Percentiles rank a stretch among this genome's conserved stretches.
These are phyloP conservation scores for Anhinga rufa DNA, from an alignment of 2,113 vertebrate genomes.

Conservation along the genomic window DNA sequence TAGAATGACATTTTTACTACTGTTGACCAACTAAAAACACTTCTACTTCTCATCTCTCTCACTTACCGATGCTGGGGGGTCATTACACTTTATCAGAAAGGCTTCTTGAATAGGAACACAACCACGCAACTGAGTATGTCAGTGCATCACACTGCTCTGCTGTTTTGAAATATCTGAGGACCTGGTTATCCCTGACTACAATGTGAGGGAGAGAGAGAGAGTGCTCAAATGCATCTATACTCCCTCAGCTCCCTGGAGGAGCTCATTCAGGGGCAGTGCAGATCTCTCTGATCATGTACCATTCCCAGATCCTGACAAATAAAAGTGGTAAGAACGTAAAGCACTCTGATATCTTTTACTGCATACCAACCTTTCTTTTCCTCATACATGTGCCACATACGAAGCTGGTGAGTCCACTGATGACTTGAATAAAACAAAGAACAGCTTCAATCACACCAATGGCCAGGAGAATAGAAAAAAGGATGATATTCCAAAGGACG, in stretches of 20 bases:
- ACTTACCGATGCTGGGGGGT: neutral
- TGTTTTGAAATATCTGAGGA: neutral
- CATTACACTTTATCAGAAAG: neutral
- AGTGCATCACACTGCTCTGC: neutral
- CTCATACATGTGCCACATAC: slow-evolving; percentile 76
- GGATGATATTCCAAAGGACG: slow-evolving; percentile 75
- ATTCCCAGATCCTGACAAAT: neutral
- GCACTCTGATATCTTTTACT: neutral
- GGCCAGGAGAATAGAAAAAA: slow-evolving; percentile 80
- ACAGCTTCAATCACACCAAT: slow-evolving; percentile 70
- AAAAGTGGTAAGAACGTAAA: neutral
- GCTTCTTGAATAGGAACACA: neutral
- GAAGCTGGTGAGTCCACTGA: slow-evolving; percentile 78
- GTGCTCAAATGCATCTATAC: neutral
- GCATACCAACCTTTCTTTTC: slow-evolving; percentile 55
- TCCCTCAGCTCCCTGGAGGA: neutral
- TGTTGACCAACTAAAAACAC: neutral
- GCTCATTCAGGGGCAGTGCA: neutral
- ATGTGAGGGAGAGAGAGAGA: neutral
- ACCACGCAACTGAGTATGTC: neutral
- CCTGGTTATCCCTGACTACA: neutral
- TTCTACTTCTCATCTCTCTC: neutral
- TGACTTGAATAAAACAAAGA: slow-evolving; percentile 79
- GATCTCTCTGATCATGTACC: neutral
- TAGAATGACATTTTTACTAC: neutral